Evolutionary conservation across 2,113 vertebrate genomes (phyloP), one percentile per base, ranked within the genome.

Genomic region (Scomber colias): DNA sequence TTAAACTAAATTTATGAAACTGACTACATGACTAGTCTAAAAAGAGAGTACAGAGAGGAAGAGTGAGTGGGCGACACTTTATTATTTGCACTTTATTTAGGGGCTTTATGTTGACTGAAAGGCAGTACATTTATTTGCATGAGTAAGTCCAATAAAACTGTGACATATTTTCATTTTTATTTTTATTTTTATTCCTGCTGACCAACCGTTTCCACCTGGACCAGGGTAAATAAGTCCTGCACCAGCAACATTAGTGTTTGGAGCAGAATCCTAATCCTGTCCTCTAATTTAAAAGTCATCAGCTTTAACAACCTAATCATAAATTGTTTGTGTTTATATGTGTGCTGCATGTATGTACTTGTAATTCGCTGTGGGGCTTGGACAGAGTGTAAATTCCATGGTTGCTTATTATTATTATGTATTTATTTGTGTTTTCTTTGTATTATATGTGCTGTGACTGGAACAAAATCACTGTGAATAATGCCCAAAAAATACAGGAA

Each of bases 1-100:
- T 77, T 60, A 64, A 69, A 72, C 21, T 51, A 61, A 56, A 44
- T 80, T 67, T 61, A 71, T 27, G 48, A 63, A 71, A 68, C 40
- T 8, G 14, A 67, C 46, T 60, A 13, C 46, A 50, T 31, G 9
- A 59, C 12, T 44, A 48, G 60, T 70, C 54, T 50, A 24, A 66
- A 63, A 75, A 81, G 35, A 71, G 12, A 51, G 24, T 16, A 67
- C 48, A 49, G 57, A 53, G 24, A 56, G 31, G 13, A 19, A n/a
- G 31, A 75, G 65, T 30, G n/a, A 69, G 50, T 81, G 74, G 57
- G 64, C 64, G 56, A 50, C 7, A 74, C 50, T 31, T 50, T n/a
- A 68, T 72, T 72, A 17, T 65, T 21, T 65, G 51, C 54, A 48
- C 48, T 57, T 86, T 19, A 19, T 67, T 67, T 55, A 61, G 11